Base-by-base conservation (phyloP, 2,888 invertebrate genomes). In the Endotricha flammealis region DNA sequence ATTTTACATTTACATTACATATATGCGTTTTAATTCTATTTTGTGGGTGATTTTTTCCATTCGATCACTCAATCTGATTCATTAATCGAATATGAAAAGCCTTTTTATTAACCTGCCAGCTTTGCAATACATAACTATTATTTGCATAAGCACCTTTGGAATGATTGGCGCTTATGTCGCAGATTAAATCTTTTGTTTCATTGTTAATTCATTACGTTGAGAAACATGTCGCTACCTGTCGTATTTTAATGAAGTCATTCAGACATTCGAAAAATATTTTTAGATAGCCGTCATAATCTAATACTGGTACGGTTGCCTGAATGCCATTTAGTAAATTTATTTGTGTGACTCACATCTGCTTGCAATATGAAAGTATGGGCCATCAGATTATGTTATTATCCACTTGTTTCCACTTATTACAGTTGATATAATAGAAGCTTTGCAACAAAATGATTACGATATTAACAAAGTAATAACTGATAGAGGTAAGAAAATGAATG, bases 301-400 rank as follows among this genome's bases (percentile, higher is more conserved):
- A 34, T 32, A 36, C 12, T 36, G 28, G 25, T 17, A 13, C 29
- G 39, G n/a, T 16, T 30, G 28, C 39, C 40, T 34, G 42, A 54
- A 53, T 52, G n/a, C n/a, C n/a, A n/a, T n/a, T 46, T 29, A 37
- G 48, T 61, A 56, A 63, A 67, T 68, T 63, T 42, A 63, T 65
- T 64, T 54, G 65, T 54, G 58, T 79, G 75, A 77, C 67, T 76
- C 74, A 75, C 44, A 53, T 25, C 40, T 12, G 49, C 43, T 61
- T 67, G 54, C 54, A 64, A 74, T 71, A 70, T 59, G 53, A 58
- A 56, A 58, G 58, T 53, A 57, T 64, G 61, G 55, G 62, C 61
- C 50, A 3, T 33, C 4, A 66, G 63, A 74, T 77, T 78, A 79
- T 76, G 68, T 76, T 72, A 74, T 77, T 77, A 72, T 65, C 54